A percentile compares a stretch with the other conserved stretches of the same genome.
These are phyloP conservation scores for Anoplolepis gracilipes DNA, from an alignment of 1,140 invertebrate genomes.

Conservation along the genomic window DNA sequence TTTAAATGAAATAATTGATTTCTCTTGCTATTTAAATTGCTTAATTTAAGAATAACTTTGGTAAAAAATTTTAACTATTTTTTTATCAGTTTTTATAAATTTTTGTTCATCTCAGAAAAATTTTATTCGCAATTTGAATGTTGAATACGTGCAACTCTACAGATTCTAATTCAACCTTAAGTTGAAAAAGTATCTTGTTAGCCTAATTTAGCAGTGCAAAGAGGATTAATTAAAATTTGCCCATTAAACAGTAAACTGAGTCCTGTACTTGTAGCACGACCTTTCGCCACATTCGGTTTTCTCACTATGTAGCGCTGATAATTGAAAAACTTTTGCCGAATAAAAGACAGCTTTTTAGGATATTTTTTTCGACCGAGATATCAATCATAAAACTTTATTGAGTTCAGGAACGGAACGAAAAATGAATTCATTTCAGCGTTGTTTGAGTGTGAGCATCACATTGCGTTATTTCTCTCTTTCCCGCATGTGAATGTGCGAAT, in stretches of 20 bases:
- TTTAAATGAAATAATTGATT: neutral
- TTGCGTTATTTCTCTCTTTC: conserved; percentile 35
- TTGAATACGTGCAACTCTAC: neutral
- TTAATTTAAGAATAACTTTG: neutral
- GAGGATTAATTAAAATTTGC: conserved; percentile 40
- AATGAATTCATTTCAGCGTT: conserved; percentile 54
- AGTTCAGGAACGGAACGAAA: conserved; percentile 20
- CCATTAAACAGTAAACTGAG: neutral
- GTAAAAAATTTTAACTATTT: neutral
- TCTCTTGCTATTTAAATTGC: neutral
- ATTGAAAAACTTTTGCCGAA: conserved; percentile 54
- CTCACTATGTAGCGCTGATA: conserved; percentile 45
- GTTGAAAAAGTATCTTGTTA: conserved; percentile 1
- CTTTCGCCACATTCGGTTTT: conserved; percentile 34
- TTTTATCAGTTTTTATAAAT: neutral
- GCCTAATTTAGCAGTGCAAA: neutral
- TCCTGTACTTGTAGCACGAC: neutral
- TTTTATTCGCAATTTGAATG: neutral
- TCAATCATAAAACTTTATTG: conserved; percentile 47
- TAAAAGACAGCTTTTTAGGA: conserved; percentile 28
- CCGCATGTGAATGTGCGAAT: neutral
- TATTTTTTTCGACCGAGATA: conserved; percentile 52
- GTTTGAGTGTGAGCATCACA: conserved; percentile 39
- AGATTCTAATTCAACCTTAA: neutral
- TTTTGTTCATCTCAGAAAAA: neutral